phyloP scores from a whole-genome alignment of 2,888 invertebrate genomes.

The Cephus pulcher region DNA sequence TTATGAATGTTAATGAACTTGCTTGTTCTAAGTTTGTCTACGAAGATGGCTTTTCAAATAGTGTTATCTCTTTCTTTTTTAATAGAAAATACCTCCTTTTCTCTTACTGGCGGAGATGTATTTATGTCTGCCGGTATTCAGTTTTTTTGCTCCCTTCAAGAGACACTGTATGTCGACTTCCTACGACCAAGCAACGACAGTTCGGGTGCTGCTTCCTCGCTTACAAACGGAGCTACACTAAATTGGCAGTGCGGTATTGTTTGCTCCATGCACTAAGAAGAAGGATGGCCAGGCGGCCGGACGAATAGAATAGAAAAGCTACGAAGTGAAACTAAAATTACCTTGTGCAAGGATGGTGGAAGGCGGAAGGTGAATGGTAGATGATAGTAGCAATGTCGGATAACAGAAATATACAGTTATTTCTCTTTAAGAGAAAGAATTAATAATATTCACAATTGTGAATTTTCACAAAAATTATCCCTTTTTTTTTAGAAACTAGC shows the following conservation, averaged over 20 bases:
- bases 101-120: not conserved
- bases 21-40: not conserved
- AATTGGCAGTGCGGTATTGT: constrained; percentile 42
- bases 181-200: not conserved
- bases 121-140: not conserved
- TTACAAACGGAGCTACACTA: constrained; percentile 26
- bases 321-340: constrained; percentile 64
- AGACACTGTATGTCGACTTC: not conserved
- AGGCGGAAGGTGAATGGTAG: constrained; percentile 6
- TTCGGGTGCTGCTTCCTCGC: not conserved
- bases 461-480: not conserved
- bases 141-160: not conserved
- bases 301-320: constrained; percentile 38
- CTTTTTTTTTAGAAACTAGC: constrained; percentile 3
- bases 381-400: not conserved
- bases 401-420: not conserved
- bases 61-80: not conserved
- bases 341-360: constrained; percentile 43
- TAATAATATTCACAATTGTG: not conserved
- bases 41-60: not conserved
- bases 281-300: constrained; percentile 9
- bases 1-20: not conserved
- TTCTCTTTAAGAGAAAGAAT: constrained; percentile 30
- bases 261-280: constrained; percentile 50
- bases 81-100: not conserved